Evolutionary conservation across 1,140 invertebrate species (phyloP), one percentile per base, ranked within the genome.

Genomic region (Megathymus violae): DNA sequence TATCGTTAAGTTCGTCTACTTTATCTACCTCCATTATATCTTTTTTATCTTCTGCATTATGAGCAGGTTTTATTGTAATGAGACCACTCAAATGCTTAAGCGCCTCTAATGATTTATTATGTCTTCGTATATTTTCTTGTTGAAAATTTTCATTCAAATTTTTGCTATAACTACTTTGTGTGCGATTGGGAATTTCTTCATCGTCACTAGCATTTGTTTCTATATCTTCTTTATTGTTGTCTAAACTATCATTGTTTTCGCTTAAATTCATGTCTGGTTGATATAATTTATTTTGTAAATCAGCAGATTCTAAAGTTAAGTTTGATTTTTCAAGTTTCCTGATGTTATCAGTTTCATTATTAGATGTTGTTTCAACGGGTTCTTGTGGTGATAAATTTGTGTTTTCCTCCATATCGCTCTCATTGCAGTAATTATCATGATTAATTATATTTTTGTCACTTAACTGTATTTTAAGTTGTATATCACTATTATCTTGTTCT

Each of bases 1-100:
- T 11, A 59, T 64, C 51, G 1, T 44, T 52, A 14, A 66, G 27
- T 56, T 31, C 1, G 14, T 22, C 19, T 11, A 43, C 27, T 6
- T 59, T 36, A 0, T 0, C 9, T 44, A 0, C 4, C 7, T 46
- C 13, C 4, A 7, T 46, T 7, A 36, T 38, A 4, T 72, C 61
- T 6, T 6, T 36, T 41, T 70, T 62, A 62, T 47, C 54, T 47
- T 82, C 54, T 19, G 74, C 15, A 36, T 14, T 46, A 3, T 19
- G 4, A n/a, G 54, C 15, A 4, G 54, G 51, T 65, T 88, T 88
- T 1, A 88, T 64, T 25, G 82, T 86, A 44, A 85, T 78, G 7
- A 82, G 69, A 67, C 81, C 77, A 69, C 84, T 82, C 51, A 88
- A 71, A 64, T 74, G 78, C 71, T 85, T 85, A 41, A 87, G 71